A percentile compares a stretch with the other conserved stretches of the same genome.
These are phyloP conservation scores for Octodonta nipae DNA, from an alignment of 2,888 invertebrate genomes.

Conservation along the genomic window DNA sequence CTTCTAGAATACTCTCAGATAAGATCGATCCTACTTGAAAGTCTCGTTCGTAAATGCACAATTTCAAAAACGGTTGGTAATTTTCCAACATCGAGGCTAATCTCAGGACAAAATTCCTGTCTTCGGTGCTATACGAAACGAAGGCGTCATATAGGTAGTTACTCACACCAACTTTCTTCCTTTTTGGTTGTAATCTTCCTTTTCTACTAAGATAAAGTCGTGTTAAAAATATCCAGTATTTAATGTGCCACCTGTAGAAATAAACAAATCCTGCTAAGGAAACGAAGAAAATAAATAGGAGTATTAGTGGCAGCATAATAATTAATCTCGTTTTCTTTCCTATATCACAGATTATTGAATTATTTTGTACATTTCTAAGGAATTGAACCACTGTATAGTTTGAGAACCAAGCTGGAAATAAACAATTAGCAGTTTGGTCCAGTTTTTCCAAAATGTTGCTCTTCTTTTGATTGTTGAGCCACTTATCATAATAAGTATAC, in stretches of 20 bases:
- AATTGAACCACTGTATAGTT: slow-evolving; percentile 18
- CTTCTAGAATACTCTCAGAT: slow-evolving; percentile 50
- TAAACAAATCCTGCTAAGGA: slow-evolving; percentile 34
- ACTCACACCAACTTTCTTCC: slow-evolving; percentile 22
- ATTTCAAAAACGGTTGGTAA: slow-evolving; percentile 43
- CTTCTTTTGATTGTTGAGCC: not conserved
- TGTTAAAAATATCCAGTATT: slow-evolving; percentile 44
- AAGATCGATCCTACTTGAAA: slow-evolving; percentile 51
- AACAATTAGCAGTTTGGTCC: not conserved
- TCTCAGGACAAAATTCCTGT: slow-evolving; percentile 46
- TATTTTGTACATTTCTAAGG: slow-evolving; percentile 12
- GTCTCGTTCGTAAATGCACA: slow-evolving; percentile 59
- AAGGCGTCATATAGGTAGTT: slow-evolving; percentile 46
- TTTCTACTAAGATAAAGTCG: slow-evolving; percentile 40
- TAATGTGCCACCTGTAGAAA: slow-evolving; percentile 37
- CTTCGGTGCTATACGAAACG: slow-evolving; percentile 47
- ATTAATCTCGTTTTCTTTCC: slow-evolving; percentile 7
- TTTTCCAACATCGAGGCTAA: slow-evolving; percentile 48
- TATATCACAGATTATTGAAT: slow-evolving; percentile 11
- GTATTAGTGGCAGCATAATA: slow-evolving; percentile 13
- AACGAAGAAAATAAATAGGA: slow-evolving; percentile 34
- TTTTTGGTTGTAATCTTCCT: slow-evolving; percentile 21
- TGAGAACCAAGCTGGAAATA: not conserved
- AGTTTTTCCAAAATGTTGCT: not conserved
- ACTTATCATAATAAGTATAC: not conserved